Percentiles rank a stretch among this genome's conserved stretches.
phyloP scores from a whole-genome alignment of 1,140 invertebrate species.

The Drosophila willistoni region DNA sequence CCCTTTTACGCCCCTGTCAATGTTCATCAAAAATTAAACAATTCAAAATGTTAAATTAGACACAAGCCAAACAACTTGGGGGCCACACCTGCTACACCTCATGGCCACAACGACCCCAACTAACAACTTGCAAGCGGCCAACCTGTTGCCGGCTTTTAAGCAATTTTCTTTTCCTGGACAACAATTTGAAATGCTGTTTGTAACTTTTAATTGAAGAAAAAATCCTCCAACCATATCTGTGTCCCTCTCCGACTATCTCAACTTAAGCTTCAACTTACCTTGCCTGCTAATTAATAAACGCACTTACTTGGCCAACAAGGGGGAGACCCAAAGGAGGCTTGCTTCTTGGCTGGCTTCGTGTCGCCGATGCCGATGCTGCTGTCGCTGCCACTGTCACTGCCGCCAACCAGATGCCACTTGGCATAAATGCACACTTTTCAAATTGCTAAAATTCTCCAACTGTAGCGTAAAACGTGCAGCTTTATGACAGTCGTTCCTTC shows the following conservation, averaged over 20 bases:
- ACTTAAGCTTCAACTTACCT: slow-evolving; percentile 34
- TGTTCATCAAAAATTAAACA: slow-evolving; percentile 13
- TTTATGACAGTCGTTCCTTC: slow-evolving; percentile 65
- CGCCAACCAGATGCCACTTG: slow-evolving; percentile 66
- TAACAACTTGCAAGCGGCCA: slow-evolving; percentile 30
- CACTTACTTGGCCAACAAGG: slow-evolving; percentile 32
- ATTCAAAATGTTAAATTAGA: slow-evolving; percentile 30
- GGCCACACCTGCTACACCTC: slow-evolving; percentile 37
- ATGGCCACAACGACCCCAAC: slow-evolving; percentile 18
- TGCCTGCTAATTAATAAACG: slow-evolving; percentile 77
- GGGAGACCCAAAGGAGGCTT: slow-evolving; percentile 32
- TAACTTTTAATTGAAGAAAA: slow-evolving; percentile 77
- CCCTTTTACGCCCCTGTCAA: background rate
- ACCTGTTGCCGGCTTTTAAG: slow-evolving; percentile 68
- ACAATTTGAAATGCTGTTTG: slow-evolving; percentile 70
- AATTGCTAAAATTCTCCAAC: slow-evolving; percentile 81
- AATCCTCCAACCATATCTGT: slow-evolving; percentile 28
- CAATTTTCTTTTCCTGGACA: slow-evolving; percentile 69
- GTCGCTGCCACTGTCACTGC: slow-evolving; percentile 42
- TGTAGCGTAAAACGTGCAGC: slow-evolving; percentile 75
- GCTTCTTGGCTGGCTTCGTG: slow-evolving; percentile 19
- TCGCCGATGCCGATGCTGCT: slow-evolving; percentile 47
- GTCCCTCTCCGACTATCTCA: slow-evolving; percentile 13
- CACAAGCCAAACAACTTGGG: background rate
- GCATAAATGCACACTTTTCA: slow-evolving; percentile 82